A percentile compares a stretch with the other conserved stretches of the same genome.
Evolutionary conservation across 92 coral and sea anemone genomes (phyloP).

Genomic region (Epizoanthus rinbou): DNA sequence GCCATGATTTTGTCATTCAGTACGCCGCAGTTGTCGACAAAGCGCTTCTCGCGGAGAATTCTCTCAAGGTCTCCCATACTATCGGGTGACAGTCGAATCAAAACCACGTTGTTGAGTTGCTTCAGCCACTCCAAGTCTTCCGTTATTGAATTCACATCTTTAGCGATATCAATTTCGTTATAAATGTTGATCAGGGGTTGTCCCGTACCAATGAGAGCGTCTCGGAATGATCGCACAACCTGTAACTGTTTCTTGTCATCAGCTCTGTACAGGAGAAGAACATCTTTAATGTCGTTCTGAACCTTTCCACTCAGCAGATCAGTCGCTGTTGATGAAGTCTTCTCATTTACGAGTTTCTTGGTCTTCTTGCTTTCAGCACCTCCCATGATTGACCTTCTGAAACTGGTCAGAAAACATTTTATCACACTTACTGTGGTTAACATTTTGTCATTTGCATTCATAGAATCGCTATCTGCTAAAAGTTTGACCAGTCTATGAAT

Average conservation of each 20-base stretch:
- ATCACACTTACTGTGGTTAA: not conserved
- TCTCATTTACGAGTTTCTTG: not conserved
- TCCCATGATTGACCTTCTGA: conserved; percentile 34
- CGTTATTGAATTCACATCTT: conserved; percentile 1
- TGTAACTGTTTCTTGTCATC: conserved; percentile 49
- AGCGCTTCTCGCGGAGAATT: conserved; percentile 64
- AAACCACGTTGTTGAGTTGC: conserved; percentile 69
- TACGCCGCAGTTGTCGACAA: conserved; percentile 67
- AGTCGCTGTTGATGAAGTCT: not conserved
- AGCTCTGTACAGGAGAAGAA: conserved; percentile 80
- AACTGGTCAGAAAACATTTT: not conserved
- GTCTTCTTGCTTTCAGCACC: conserved; percentile 28
- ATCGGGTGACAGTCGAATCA: conserved; percentile 83
- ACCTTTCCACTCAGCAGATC: not conserved
- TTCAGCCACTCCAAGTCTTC: conserved; percentile 74
- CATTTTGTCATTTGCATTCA: not conserved
- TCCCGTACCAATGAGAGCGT: conserved; percentile 57
- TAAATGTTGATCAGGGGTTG: conserved; percentile 7
- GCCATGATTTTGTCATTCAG: conserved; percentile 78
- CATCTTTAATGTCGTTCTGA: conserved; percentile 41
- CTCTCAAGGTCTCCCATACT: conserved; percentile 53
- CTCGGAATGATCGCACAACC: conserved; percentile 75
- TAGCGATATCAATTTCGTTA: conserved; percentile 15
- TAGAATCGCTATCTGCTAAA: too few relatives aligned
- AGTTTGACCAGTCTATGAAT: not conserved